Conservation (phyloP, 2,888 invertebrate genomes). For the Lamproptera curius region DNA sequence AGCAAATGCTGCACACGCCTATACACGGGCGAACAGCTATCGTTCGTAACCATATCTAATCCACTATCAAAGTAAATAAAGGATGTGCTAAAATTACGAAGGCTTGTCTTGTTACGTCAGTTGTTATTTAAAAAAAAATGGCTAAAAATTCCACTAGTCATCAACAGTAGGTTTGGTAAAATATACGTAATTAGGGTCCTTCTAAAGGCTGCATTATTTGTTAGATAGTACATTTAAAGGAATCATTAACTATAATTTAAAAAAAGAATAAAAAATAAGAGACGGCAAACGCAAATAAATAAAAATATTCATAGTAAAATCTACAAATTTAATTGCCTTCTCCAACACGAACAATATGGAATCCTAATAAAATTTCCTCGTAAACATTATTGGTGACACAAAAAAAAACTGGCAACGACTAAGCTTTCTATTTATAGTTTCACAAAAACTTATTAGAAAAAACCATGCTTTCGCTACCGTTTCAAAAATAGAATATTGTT, state of each 20-base stretch:
- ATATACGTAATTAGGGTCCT: too few species aligned
- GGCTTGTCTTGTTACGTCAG: too few species aligned
- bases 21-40: conserved; percentile 4
- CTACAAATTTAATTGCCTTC: neutral
- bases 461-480: neutral
- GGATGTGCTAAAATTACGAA: neutral
- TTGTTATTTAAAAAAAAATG: too few species aligned
- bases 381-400: neutral
- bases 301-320: neutral
- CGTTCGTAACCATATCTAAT: conserved; percentile 15
- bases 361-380: neutral
- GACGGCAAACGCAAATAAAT: neutral
- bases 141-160: too few species aligned
- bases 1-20: conserved; percentile 5
- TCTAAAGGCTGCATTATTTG: too few species aligned
- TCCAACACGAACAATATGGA: too few species aligned
- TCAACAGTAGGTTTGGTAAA: too few species aligned
- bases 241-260: too few species aligned
- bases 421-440: neutral
- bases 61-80: conserved; percentile 13
- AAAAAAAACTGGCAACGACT: neutral
- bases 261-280: too few species aligned
- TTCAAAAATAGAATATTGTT: conserved; percentile 10
- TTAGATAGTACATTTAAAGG: too few species aligned
- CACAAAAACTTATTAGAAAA: neutral